Evolutionary conservation across 1,140 invertebrate species (phyloP).

Genomic region (Sarcophaga bullata): DNA sequence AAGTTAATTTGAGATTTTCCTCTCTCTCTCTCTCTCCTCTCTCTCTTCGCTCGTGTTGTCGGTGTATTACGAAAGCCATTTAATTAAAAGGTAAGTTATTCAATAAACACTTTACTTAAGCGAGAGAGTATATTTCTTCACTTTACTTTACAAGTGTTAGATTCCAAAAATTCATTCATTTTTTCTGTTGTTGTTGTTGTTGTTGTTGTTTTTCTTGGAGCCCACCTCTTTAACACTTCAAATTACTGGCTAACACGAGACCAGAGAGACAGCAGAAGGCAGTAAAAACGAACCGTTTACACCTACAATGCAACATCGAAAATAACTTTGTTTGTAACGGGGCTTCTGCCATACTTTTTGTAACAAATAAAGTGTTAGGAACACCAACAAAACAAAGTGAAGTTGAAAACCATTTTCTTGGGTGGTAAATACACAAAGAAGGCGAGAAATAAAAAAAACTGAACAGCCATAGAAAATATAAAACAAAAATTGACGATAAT

Average conservation of each 20-base stretch:
- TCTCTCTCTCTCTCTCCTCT: too few relatives aligned
- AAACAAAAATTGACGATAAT: conserved; percentile 18
- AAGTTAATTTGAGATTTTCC: neutral
- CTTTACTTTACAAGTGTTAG: too few relatives aligned
- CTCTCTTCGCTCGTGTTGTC: too few relatives aligned
- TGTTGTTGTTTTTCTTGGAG: too few relatives aligned
- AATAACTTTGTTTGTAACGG: neutral
- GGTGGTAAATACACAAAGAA: too few relatives aligned
- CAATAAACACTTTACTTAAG: neutral
- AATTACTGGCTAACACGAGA: conserved; percentile 16
- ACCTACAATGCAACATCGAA: neutral
- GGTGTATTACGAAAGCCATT: neutral
- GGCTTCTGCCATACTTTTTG: too few relatives aligned
- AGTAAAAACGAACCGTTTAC: neutral
- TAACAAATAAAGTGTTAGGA: too few relatives aligned
- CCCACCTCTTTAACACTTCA: neutral
- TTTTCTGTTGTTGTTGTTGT: too few relatives aligned
- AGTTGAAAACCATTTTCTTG: neutral
- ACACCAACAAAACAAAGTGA: neutral
- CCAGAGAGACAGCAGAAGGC: neutral
- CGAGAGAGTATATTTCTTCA: neutral
- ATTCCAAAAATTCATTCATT: neutral
- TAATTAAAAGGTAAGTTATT: neutral
- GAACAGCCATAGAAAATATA: neutral
- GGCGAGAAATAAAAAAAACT: too few relatives aligned